Evolutionary conservation across 2,888 invertebrate genomes (phyloP), one percentile per base, ranked within the genome.

Genomic region (Heliconius ethilla): DNA sequence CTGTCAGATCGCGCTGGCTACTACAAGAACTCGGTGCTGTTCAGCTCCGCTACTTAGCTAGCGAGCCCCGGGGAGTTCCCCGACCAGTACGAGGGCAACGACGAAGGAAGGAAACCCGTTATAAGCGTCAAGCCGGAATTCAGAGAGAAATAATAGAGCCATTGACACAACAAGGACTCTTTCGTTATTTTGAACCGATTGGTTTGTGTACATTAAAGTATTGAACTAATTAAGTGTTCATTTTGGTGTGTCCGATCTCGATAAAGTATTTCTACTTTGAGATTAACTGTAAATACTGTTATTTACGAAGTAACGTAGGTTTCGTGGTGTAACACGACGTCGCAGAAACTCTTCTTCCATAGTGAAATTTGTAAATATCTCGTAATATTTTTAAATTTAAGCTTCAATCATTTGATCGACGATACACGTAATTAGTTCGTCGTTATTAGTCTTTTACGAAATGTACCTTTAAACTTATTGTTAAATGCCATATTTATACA

Each of bases 11-110:
- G 97, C 81, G 95, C 96, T 83, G 96, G 96, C 85, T 98, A 98
- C 92, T 98, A 98, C 95, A 98, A 98, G 94, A 98, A 97, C 93
- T 98, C 98, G 59, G 97, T 98, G 83, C 95, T 98, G 83, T 98
- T 98, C 91, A 97, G 97, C 86, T 97, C 97, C 89, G 98, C 98
- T 88, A 98, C 98, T 94, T 96, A 96, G 95, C 95, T 94, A 87
- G 84, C 89, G 86, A 88, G 88, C 83, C 78, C 89, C 89, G 92
- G 93, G 92, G 92, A 91, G 80, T 88, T 86, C 92, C 92, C 92
- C 92, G 90, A 92, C 79, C 88, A 92, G 63, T 87, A 88, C 86
- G 91, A 91, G 77, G 91, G 88, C 83, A 86, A 84, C 84, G 91
- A 91, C 81, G 92, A 91, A 85, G 86, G 89, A 82, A 90, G 93